Evolutionary conservation across 35 echinoderm and acorn worm species (phyloP).

Genomic region (Nesometra sesokonis): DNA sequence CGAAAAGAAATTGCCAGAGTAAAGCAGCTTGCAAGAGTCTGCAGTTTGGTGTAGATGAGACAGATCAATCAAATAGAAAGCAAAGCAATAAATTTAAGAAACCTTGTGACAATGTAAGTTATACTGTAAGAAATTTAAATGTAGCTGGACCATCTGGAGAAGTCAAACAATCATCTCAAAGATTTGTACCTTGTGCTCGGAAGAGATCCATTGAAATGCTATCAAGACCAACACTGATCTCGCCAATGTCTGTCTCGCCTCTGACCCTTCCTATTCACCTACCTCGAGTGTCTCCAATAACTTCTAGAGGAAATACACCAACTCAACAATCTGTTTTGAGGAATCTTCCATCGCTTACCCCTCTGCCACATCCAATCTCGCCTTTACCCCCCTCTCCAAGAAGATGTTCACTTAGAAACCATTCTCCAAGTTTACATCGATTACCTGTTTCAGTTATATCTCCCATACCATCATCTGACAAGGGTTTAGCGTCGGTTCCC

Average conservation of each 20-base stretch:
- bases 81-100: too few relatives aligned
- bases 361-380: neutral
- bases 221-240: neutral
- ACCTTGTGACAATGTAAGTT: too few relatives aligned
- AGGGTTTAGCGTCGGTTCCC: neutral
- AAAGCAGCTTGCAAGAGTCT: neutral
- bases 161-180: neutral
- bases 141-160: too few relatives aligned
- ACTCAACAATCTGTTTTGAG: neutral
- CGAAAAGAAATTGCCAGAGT: neutral
- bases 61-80: too few relatives aligned
- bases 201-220: neutral
- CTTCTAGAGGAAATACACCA: neutral
- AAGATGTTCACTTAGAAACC: neutral
- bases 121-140: too few relatives aligned
- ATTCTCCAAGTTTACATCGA: neutral
- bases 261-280: neutral
- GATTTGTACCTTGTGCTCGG: neutral
- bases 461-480: neutral
- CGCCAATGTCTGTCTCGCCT: neutral
- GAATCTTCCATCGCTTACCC: neutral
- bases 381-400: neutral
- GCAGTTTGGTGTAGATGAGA: neutral
- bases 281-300: too few relatives aligned
- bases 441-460: neutral